A percentile compares a stretch with the other conserved stretches of the same genome.
These are phyloP conservation scores for Henicopernis longicauda DNA, from an alignment of 2,113 vertebrate genomes.

Conservation along the genomic window DNA sequence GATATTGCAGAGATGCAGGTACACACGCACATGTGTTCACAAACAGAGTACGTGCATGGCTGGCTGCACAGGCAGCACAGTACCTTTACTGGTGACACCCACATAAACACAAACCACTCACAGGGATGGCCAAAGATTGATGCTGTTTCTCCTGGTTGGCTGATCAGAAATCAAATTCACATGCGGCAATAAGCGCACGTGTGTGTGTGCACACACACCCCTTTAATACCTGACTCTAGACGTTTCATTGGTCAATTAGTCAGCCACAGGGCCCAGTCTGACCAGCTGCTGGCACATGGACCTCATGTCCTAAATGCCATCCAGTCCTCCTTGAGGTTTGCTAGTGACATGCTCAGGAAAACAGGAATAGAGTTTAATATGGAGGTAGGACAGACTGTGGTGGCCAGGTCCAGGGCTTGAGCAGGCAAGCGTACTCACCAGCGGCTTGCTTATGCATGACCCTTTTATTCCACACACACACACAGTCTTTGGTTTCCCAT, in stretches of 20 bases:
- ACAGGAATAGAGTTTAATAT: not conserved
- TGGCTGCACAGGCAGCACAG: not conserved
- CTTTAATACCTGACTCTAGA: not conserved
- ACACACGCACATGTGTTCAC: fast-evolving
- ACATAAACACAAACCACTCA: fast-evolving
- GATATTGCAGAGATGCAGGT: too few species aligned
- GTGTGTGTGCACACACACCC: too few species aligned
- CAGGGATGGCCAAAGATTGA: not conserved
- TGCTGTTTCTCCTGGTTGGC: not conserved
- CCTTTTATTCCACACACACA: not conserved
- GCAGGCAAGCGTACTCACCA: not conserved
- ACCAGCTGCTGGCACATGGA: not conserved
- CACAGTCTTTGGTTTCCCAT: not conserved
- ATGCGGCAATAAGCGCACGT: fast-evolving
- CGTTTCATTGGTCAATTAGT: not conserved
- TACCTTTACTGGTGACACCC: not conserved
- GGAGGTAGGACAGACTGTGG: not conserved
- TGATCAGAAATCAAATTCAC: not conserved
- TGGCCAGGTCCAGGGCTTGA: not conserved
- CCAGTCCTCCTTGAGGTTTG: not conserved
- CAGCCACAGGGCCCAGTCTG: not conserved
- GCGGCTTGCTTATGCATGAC: not conserved
- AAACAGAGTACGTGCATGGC: fast-evolving
- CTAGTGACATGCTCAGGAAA: not conserved
- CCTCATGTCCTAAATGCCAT: not conserved